Percentiles rank a stretch among this genome's conserved stretches.
These are phyloP conservation scores for Scopus umbretta DNA, from an alignment of 2,113 vertebrate genomes.

Conservation along the genomic window DNA sequence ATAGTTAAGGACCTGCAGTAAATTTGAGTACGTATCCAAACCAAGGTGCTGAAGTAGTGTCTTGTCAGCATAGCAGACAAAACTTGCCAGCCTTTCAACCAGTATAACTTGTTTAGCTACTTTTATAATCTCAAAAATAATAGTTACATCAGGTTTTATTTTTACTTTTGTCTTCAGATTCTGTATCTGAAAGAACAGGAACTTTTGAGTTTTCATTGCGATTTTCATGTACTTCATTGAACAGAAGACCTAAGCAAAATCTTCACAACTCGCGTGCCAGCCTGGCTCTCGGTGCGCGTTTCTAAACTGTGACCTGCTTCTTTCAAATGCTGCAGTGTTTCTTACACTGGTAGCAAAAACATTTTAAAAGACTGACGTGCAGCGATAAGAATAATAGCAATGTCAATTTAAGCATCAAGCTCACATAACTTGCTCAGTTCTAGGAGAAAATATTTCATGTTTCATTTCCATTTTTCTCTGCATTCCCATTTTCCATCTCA, in stretches of 20 bases:
- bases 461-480: neutral
- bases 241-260: neutral
- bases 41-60: neutral
- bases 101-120: neutral
- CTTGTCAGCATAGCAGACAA: neutral
- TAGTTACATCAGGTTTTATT: neutral
- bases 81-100: neutral
- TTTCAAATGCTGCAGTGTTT: neutral
- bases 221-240: neutral
- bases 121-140: neutral
- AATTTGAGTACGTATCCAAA: neutral
- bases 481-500: neutral
- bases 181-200: neutral
- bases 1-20: neutral
- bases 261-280: neutral
- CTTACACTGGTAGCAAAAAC: neutral
- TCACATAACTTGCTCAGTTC: neutral
- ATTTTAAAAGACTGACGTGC: neutral
- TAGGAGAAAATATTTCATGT: neutral
- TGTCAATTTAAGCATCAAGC: neutral
- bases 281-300: neutral
- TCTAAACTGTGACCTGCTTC: neutral
- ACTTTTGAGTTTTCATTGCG: neutral
- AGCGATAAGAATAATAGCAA: neutral
- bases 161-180: constrained; percentile 8